Evolutionary conservation across 2,113 vertebrate species (phyloP).

Genomic region (Cebus imitator): DNA sequence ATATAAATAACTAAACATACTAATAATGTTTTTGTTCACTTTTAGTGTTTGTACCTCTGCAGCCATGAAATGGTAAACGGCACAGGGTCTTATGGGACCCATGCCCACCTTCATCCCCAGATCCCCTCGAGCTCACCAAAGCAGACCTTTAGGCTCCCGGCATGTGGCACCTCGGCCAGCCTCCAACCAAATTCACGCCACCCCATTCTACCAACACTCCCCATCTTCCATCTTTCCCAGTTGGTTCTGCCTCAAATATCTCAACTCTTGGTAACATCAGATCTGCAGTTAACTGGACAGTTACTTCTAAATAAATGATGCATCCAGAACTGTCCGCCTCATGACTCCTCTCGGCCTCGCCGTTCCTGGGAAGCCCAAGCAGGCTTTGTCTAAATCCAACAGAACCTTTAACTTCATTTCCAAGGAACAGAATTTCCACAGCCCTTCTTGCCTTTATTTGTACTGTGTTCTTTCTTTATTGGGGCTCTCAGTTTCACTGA

Average conservation of each 20-base stretch:
- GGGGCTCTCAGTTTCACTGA: not conserved
- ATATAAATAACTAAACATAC: not conserved
- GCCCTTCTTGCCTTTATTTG: not conserved
- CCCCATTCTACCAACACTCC: not conserved
- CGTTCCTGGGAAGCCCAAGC: not conserved
- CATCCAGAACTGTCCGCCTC: not conserved
- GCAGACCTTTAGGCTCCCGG: not conserved
- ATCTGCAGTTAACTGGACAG: not conserved
- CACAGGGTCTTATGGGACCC: not conserved
- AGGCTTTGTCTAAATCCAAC: not conserved
- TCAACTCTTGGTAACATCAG: not conserved
- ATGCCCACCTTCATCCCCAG: not conserved
- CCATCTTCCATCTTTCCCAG: not conserved
- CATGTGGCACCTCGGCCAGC: rapidly evolving
- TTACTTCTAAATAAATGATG: not conserved
- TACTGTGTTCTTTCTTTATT: not conserved
- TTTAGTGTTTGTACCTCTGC: not conserved
- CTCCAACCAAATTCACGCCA: not conserved
- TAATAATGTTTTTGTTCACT: not conserved
- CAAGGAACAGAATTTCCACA: not conserved
- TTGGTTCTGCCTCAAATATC: not conserved
- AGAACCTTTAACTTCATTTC: not conserved
- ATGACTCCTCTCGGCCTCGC: not conserved
- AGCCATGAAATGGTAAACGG: not conserved
- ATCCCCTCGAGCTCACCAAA: not conserved